These are phyloP conservation scores for Punctoribates punctum DNA, from an alignment of 2,888 invertebrate species.

Conservation along the genomic window DNA sequence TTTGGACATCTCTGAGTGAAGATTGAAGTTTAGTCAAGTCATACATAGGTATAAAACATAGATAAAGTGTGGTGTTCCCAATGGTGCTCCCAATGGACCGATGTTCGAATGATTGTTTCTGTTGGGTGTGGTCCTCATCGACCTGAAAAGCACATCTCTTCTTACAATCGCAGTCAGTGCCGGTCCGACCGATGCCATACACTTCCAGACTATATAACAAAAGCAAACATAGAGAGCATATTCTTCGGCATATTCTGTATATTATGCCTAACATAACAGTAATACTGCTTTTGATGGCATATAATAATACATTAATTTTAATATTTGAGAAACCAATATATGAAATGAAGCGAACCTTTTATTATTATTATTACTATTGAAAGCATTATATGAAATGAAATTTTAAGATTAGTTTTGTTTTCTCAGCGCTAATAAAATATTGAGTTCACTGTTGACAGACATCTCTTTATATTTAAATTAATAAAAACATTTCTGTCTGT, in stretches of 20 bases:
- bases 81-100: conserved; percentile 35
- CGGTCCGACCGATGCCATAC: neutral
- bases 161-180: neutral
- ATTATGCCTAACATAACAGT: neutral
- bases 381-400: conserved; percentile 18
- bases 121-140: conserved; percentile 28
- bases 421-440: neutral
- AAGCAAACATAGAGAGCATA: neutral
- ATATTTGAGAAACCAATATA: conserved; percentile 14
- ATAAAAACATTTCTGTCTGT: neutral
- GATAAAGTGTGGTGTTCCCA: conserved; percentile 25
- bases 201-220: neutral
- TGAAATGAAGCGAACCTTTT: neutral
- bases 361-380: conserved; percentile 13
- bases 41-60: conserved; percentile 9
- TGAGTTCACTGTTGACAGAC: neutral
- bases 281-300: neutral
- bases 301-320: neutral
- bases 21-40: neutral
- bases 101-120: neutral
- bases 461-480: conserved; percentile 3
- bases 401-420: neutral
- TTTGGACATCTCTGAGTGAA: too few relatives aligned
- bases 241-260: neutral
- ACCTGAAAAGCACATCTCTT: conserved; percentile 31